Conservation (phyloP, 2,888 invertebrate species). For the Agrochola litura region DNA sequence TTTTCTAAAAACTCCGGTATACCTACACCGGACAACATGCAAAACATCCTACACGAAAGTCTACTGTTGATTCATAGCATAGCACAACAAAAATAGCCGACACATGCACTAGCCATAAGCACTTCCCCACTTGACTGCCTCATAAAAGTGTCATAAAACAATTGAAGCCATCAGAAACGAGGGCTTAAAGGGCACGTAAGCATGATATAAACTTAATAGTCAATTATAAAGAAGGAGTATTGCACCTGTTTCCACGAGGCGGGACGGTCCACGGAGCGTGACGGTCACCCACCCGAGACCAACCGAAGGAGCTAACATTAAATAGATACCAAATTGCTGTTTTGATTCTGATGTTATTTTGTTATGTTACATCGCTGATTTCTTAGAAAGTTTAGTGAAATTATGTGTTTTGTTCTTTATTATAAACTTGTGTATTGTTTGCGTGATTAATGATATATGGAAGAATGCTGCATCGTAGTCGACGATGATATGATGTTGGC, state of each 20-base stretch:
- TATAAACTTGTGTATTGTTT: slow-evolving; percentile 7
- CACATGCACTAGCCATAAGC: neutral
- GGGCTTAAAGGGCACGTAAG: slow-evolving; percentile 39
- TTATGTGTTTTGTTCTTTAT: slow-evolving; percentile 2
- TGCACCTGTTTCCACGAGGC: slow-evolving; percentile 79
- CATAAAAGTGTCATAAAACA: slow-evolving; percentile 61
- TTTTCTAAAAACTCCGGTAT: neutral
- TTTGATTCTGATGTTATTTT: slow-evolving; percentile 59
- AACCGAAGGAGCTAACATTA: slow-evolving; percentile 67
- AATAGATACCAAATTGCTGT: slow-evolving; percentile 65
- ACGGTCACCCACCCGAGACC: slow-evolving; percentile 71
- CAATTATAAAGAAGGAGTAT: slow-evolving; percentile 71
- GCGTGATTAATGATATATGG: neutral
- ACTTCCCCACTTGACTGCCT: slow-evolving; percentile 31
- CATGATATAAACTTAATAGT: slow-evolving; percentile 39
- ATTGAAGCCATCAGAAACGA: slow-evolving; percentile 37
- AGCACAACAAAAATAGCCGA: neutral
- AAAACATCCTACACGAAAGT: neutral
- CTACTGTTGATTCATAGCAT: slow-evolving; percentile 10
- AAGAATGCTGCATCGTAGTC: neutral
- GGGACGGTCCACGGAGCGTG: slow-evolving; percentile 78
- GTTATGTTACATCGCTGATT: slow-evolving; percentile 7
- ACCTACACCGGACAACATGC: neutral
- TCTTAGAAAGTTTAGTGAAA: slow-evolving; percentile 25
- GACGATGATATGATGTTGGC: neutral